Evolutionary conservation across 2,113 vertebrate genomes (phyloP).

Genomic region (Pantherophis guttatus): DNA sequence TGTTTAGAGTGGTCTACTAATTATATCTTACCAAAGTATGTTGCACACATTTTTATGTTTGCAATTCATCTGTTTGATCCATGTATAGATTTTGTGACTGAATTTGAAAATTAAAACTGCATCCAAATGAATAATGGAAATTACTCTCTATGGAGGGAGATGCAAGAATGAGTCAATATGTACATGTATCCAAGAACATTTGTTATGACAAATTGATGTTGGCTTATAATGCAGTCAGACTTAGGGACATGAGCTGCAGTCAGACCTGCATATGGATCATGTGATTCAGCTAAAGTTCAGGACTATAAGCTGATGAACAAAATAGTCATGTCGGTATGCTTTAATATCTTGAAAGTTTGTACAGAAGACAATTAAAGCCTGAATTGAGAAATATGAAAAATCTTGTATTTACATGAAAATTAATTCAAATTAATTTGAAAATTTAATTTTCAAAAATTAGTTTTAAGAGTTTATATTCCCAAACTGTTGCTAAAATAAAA

Average conservation of each 20-base stretch:
- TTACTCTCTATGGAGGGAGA: neutral
- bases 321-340: neutral
- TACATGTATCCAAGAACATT: neutral
- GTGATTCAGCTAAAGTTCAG: neutral
- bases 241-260: neutral
- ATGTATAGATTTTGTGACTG: neutral
- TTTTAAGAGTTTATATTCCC: neutral
- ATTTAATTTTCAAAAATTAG: too few relatives aligned
- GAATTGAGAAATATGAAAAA: neutral
- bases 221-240: neutral
- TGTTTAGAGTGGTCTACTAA: neutral
- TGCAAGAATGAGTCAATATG: neutral
- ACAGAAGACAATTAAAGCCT: neutral
- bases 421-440: too few relatives aligned
- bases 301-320: neutral
- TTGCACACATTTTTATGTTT: neutral
- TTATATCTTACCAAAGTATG: neutral
- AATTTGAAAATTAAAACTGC: neutral
- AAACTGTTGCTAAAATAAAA: neutral
- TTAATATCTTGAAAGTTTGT: neutral
- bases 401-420: neutral
- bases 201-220: neutral
- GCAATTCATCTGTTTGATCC: neutral
- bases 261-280: neutral
- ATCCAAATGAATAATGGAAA: neutral